Conservation (phyloP, 2,888 invertebrate genomes). For the Petrolisthes manimaculis region DNA sequence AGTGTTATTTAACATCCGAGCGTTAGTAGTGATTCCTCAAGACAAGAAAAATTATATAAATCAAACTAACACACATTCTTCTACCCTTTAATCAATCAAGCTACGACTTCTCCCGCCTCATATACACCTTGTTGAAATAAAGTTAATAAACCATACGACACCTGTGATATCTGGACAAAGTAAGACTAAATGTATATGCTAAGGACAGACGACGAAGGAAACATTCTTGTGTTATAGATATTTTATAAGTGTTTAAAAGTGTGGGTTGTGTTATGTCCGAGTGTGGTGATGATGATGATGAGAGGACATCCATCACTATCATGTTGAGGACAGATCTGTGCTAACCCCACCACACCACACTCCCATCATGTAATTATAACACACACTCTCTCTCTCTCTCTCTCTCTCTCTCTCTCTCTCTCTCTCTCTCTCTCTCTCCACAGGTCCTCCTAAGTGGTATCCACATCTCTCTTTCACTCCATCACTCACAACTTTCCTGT, state of each 20-base stretch:
- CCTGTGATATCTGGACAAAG: not conserved
- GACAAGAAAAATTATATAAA: too few species aligned
- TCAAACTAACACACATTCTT: too few species aligned
- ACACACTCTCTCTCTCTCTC: not conserved
- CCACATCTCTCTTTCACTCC: not conserved
- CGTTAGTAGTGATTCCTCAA: too few species aligned
- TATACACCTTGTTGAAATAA: too few species aligned
- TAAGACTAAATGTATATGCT: not conserved
- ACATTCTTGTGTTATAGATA: not conserved
- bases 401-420: not conserved
- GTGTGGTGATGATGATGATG: not conserved
- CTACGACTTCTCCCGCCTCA: too few species aligned
- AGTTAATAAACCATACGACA: not conserved
- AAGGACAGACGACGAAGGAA: too few species aligned
- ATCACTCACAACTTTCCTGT: too few species aligned
- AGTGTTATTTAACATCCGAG: too few species aligned
- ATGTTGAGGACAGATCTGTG: not conserved
- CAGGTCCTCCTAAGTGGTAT: too few species aligned
- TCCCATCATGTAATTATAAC: not conserved
- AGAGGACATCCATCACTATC: not conserved
- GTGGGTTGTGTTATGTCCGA: not conserved
- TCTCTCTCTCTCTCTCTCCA: too few species aligned
- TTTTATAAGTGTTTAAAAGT: not conserved
- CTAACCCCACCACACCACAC: not conserved
- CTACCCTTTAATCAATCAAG: too few species aligned